Percentiles rank a stretch among this genome's conserved stretches.
These are phyloP conservation scores for Lophius piscatorius DNA, from an alignment of 2,113 vertebrate genomes.

Conservation along the genomic window DNA sequence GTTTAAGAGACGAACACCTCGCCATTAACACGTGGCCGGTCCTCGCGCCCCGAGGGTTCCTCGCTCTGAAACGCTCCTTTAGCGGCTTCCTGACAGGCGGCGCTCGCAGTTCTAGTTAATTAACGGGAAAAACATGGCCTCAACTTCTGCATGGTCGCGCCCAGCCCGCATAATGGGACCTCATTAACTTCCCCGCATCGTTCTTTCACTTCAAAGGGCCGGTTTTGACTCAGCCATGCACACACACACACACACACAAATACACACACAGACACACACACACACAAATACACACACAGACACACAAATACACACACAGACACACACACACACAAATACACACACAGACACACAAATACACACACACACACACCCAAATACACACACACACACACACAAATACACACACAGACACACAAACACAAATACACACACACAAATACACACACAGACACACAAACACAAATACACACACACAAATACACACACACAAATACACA, in stretches of 20 bases:
- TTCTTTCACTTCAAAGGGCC: constrained; percentile 90
- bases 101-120: constrained; percentile 93
- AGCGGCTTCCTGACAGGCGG: constrained; percentile 85
- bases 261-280: constrained; percentile 36
- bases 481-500: constrained; percentile 4
- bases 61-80: constrained; percentile 81
- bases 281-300: constrained; percentile 29
- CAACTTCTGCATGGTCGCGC: constrained; percentile 87
- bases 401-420: no score
- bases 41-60: constrained; percentile 76
- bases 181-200: constrained; percentile 99
- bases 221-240: constrained; percentile 79
- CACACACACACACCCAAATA: constrained; percentile 45
- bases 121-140: constrained; percentile 93
- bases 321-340: constrained; percentile 32
- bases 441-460: constrained; percentile 26
- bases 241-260: constrained; percentile 31
- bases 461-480: constrained; percentile 10
- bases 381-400: constrained; percentile 66
- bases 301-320: constrained; percentile 39
- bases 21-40: constrained; percentile 79
- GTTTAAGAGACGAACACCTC: constrained; percentile 78
- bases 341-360: constrained; percentile 52
- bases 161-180: constrained; percentile 89
- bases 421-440: no score